Base-by-base conservation (phyloP, 2,113 vertebrate species). In the Hoplias malabaricus region DNA sequence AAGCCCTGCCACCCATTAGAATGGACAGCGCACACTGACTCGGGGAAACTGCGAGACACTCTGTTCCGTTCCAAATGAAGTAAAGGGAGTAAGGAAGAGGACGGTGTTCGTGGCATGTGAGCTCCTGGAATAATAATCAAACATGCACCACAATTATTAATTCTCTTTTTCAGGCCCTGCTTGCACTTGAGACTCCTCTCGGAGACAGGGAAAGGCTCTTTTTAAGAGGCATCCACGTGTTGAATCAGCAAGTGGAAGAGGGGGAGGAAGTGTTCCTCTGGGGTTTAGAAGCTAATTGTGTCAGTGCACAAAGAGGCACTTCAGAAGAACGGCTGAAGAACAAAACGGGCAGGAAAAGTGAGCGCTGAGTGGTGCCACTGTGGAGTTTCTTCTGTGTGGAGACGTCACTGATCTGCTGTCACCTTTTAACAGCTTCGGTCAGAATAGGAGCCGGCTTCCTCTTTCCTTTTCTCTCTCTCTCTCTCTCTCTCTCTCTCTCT, bases 211-310 rank as follows among this genome's bases (percentile, higher is more conserved):
- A 68, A 74, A 78, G 80, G 65, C 33, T 72, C 50, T 81, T 73
- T 80, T 73, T 3, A 67, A 69, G 80, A 71, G 66, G 75, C 76
- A 25, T 70, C 57, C 71, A 75, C 76, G 25, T 79, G 77, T 82
- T 79, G 67, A 79, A 76, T 79, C 21, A 50, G 36, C 5, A 59
- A 65, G 69, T 73, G 48, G 66, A 43, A 75, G 73, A 66, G 73
- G 33, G 56, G 81, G 16, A 19, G 68, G 25, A 33, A 69, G 54
- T 78, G 80, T 70, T 81, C 66, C 73, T 70, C 56, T 3, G 56
- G 74, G 83, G 77, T 75, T 79, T 84, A 75, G 65, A 74, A 72
- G 69, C 77, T 77, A 75, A 83, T 83, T 81, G 82, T 82, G 71
- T 76, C 59, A 70, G 68, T 71, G 62, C 78, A 75, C 77, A 83